Base-by-base conservation (phyloP, 2,113 vertebrate genomes). In the Baryphthengus martii region DNA sequence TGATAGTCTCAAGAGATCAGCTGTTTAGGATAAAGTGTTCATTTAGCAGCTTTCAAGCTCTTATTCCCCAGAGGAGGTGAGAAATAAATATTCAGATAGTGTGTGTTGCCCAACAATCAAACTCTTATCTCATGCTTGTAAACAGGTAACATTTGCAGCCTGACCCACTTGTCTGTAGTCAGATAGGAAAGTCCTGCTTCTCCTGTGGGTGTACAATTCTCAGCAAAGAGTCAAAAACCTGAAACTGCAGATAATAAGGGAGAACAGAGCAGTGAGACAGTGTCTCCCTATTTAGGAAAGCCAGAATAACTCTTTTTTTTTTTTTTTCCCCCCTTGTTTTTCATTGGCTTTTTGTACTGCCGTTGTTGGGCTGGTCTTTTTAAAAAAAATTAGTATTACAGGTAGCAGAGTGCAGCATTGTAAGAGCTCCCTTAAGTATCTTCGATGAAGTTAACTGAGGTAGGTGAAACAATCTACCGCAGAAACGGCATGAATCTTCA, bases 381-480 rank as follows among this genome's bases (percentile, higher is more conserved):
- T n/a, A n/a, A n/a, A n/a, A n/a, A n/a, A n/a, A 21, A 17, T 28
- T 52, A 33, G 18, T 80, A 29, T 23, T 61, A 28, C 6, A 39
- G 20, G 16, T 14, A 4, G 0, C 40, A 25, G 39, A 65, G 9
- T 61, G 13, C 14, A 55, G 5, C 20, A 80, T 31, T 9, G 0
- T 55, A 63, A 63, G 20, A 87, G 4, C 6, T 61, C 26, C 7
- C 17, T 65, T 61, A 52, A 37, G 19, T 65, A 52, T 61, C 35
- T 93, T 68, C 59, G 3, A 35, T 68, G 9, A 58, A 17, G 19
- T 45, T 79, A n/a, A 35, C 14, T 25, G 50, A 31, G 33, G 33
- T 13, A 80, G 14, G 28, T 21, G 28, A 72, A 83, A 58, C 3
- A 61, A 47, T 31, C 18, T 63, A 26, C n/a, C 35, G 9, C 15